A percentile compares a stretch with the other conserved stretches of the same genome.
Evolutionary conservation across 1,140 invertebrate genomes (phyloP).

Genomic region (Apis cerana): DNA sequence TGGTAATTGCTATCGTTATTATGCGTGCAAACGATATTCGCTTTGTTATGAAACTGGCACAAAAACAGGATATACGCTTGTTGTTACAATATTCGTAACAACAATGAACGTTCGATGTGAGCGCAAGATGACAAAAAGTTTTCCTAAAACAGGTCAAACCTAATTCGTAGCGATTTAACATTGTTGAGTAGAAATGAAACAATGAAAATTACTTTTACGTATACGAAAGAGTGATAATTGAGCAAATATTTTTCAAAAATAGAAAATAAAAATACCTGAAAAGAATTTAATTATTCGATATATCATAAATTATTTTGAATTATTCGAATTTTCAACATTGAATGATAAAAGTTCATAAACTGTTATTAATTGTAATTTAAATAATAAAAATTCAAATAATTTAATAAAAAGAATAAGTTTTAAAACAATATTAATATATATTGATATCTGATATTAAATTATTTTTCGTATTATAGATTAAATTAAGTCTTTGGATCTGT

Average conservation of each 20-base stretch:
- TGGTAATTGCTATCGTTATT: conserved; percentile 33
- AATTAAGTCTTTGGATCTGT: neutral
- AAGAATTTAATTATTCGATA: neutral
- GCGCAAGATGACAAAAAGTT: neutral
- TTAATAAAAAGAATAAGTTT: neutral
- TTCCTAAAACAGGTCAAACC: conserved; percentile 33
- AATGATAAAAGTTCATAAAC: neutral
- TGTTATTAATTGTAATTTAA: neutral
- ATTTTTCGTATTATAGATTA: neutral
- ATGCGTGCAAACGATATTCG: conserved; percentile 33
- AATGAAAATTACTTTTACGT: conserved; percentile 30
- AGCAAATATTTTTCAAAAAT: neutral
- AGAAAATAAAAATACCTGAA: too few species aligned
- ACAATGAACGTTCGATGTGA: conserved; percentile 9
- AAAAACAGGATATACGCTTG: conserved; percentile 19
- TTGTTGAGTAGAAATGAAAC: conserved; percentile 26
- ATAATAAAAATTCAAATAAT: neutral
- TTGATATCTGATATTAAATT: neutral
- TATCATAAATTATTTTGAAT: neutral
- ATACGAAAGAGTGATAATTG: neutral
- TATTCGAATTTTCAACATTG: neutral
- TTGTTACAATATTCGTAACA: conserved; percentile 27
- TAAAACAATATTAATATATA: neutral
- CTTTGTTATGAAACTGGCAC: conserved; percentile 42
- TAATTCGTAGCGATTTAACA: conserved; percentile 39